These are phyloP conservation scores for Sitta europaea DNA, from an alignment of 2,113 vertebrate genomes.

Conservation along the genomic window DNA sequence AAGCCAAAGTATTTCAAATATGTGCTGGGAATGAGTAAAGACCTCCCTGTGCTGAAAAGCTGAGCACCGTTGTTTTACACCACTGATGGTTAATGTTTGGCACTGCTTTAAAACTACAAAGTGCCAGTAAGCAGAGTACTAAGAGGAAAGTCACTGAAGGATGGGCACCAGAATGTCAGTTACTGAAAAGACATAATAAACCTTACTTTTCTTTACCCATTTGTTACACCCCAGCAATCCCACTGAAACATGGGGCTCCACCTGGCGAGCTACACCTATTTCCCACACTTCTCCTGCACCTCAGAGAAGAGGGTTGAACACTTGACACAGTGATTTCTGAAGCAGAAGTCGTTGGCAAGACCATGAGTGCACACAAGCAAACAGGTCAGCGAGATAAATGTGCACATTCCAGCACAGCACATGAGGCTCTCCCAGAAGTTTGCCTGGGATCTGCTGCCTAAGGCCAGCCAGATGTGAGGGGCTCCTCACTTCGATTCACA, in stretches of 20 bases:
- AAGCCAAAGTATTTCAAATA: conserved; percentile 31
- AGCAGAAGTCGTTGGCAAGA: not conserved
- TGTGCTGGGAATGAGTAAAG: not conserved
- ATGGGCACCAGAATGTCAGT: not conserved
- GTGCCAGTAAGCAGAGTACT: not conserved
- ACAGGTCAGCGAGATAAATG: not conserved
- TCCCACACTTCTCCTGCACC: not conserved
- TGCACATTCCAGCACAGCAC: not conserved
- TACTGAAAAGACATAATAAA: not conserved
- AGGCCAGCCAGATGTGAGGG: not conserved
- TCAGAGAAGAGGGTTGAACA: not conserved
- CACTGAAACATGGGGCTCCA: rapidly evolving
- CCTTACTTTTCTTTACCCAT: not conserved
- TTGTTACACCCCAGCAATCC: rapidly evolving
- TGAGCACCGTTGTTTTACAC: not conserved
- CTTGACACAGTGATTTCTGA: not conserved
- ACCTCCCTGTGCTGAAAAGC: not conserved
- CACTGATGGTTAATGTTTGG: not conserved
- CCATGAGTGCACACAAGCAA: rapidly evolving
- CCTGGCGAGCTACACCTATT: not conserved
- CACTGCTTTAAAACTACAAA: not conserved
- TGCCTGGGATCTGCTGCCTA: not conserved
- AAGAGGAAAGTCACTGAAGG: not conserved
- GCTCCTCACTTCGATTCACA: not conserved
- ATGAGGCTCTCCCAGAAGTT: not conserved